Base-by-base conservation (phyloP, 2,888 invertebrate species). In the Magallana nippona region DNA sequence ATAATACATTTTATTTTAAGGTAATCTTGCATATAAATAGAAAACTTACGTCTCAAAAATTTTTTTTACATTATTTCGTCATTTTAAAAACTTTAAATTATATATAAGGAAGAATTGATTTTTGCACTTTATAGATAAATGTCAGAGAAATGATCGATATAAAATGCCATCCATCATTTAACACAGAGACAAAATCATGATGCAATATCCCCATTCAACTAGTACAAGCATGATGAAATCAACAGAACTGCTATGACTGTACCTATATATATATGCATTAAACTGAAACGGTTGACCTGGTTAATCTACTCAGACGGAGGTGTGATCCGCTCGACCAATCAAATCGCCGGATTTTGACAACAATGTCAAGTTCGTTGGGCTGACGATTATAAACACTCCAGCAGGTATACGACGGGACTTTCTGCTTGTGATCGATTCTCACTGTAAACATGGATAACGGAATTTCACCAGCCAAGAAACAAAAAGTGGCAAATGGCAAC, bases 371-470 rank as follows among this genome's bases (percentile, higher is more conserved):
- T 71, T 71, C 71, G 71, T 71, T 27, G 15, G 44, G 27, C 19
- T 32, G 27, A 32, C 27, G 71, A 71, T 71, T 71, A 71, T 71
- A 71, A 71, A 71, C 60, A 60, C 60, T n/a, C 17, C n/a, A 60
- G n/a, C 71, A 71, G 32, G 71, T 71, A 22, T n/a, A n/a, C n/a
- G n/a, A n/a, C 71, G 71, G 71, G 32, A 71, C 22, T 27, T 71
- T 62, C 22, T 71, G 71, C 27, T 15, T 27, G 71, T 71, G 71
- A 71, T 71, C 71, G 27, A 71, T 71, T 27, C 27, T 71, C 22
- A 27, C 71, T 71, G 71, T 13, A n/a, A 62, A 81, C 55, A 83
- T 83, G 83, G 83, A 83, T 71, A 82, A 81, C n/a, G 85, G 83
- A 5, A 83, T 83, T 44, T 78, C 83, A 19, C 85, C 82, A 19